Evolutionary conservation across 2,797 vertebrate species (phyloP).

Genomic region (Poecilia gillii): DNA sequence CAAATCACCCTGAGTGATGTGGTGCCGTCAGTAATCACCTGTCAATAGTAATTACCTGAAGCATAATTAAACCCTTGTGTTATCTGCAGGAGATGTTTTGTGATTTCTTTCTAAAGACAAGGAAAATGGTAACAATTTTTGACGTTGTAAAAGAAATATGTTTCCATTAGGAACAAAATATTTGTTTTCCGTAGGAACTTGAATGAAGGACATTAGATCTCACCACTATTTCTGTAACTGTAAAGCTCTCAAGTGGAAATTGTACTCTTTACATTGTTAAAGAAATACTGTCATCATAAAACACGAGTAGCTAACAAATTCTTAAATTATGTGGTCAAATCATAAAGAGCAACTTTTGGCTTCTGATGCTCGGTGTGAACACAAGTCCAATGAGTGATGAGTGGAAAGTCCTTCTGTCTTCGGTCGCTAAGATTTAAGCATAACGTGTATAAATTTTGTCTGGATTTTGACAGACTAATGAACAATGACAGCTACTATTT

Average conservation of each 20-base stretch:
- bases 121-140: neutral
- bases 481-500: neutral
- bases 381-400: neutral
- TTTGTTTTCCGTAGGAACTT: neutral
- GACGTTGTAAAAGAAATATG: neutral
- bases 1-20: slow-evolving; percentile 1
- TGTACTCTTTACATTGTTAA: neutral
- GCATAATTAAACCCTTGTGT: slow-evolving; percentile 9
- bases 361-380: neutral
- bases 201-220: neutral
- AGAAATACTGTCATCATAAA: neutral
- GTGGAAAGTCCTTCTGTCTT: neutral
- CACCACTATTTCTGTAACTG: neutral
- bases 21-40: slow-evolving; percentile 10
- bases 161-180: neutral
- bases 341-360: neutral
- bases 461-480: neutral
- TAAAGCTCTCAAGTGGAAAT: neutral
- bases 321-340: neutral
- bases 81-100: neutral
- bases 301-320: neutral
- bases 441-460: neutral
- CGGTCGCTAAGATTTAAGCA: neutral
- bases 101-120: slow-evolving; percentile 3
- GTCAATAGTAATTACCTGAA: slow-evolving; percentile 13